Evolutionary conservation across 2,797 vertebrate species (phyloP), one percentile per base, ranked within the genome.

Genomic region (Neosilurus hyrtlii): DNA sequence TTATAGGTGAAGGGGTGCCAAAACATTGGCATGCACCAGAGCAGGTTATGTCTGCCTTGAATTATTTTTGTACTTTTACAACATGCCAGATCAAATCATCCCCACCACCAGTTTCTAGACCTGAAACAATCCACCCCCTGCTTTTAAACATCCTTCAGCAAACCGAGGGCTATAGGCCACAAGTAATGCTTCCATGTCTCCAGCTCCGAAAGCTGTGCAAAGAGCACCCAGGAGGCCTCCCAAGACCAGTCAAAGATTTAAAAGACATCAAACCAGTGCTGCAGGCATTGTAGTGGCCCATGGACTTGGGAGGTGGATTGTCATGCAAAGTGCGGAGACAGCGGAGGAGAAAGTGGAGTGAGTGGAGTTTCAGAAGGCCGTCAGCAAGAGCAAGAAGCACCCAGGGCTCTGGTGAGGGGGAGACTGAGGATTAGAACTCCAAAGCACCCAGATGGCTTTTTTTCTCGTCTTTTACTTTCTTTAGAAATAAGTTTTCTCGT

Each of bases 221-320:
- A 75, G 86, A 85, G 78, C 81, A 80, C 84, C 73, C 57, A 78
- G 80, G 86, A 88, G 90, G 86, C 88, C 83, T 79, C 83, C 83
- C 70, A 82, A 87, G 75, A 79, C 82, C 78, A 56, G 80, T 90
- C 91, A 92, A 86, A 89, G 86, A 87, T 89, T 92, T 92, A 88
- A 93, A 93, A 90, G 90, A 92, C 92, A 94, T 92, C 93, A 93
- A 92, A 92, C 93, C 89, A 86, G 83, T 82, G 62, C 87, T 82
- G 71, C 87, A 82, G 89, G 90, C 90, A 91, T 94, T 95, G 92
- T 94, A 89, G 85, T 89, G 91, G 86, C 88, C 88, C 91, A 90
- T 95, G 94, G 93, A 93, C 94, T 95, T 95, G 94, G 91, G 82
- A 75, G 89, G 82, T 84, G 70, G 70, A 94, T 95, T 95, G 93